Evolutionary conservation across 1,140 invertebrate species (phyloP).

Genomic region (Caligus rogercresseyi): DNA sequence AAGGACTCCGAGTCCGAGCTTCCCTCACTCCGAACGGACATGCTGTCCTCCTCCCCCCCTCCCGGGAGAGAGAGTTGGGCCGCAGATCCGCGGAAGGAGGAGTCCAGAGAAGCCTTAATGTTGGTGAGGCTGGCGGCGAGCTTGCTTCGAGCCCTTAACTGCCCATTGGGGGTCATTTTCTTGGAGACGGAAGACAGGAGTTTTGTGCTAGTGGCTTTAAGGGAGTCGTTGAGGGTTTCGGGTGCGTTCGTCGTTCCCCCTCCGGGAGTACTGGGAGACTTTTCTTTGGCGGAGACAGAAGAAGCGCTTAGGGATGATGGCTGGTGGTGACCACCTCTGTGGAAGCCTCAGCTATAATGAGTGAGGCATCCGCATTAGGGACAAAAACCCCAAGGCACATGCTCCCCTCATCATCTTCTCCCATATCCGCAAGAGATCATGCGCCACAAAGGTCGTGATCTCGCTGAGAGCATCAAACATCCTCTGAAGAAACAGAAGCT

Average conservation of each 20-base stretch:
- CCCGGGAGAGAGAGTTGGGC: background rate
- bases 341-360: no score
- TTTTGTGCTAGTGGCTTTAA: constrained; percentile 18
- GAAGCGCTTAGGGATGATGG: no score
- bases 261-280: no score
- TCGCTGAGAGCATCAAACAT: constrained; percentile 61
- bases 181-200: constrained; percentile 20
- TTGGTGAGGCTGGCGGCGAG: constrained; percentile 21
- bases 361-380: constrained; percentile 51
- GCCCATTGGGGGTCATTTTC: constrained; percentile 23
- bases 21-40: constrained; percentile 32
- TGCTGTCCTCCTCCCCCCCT: constrained; percentile 25
- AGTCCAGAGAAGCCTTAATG: constrained; percentile 23
- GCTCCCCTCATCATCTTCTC: constrained; percentile 27
- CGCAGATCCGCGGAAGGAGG: constrained; percentile 21
- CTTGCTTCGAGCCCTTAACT: constrained; percentile 21
- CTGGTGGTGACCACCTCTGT: no score
- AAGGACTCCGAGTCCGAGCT: constrained; percentile 34
- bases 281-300: no score
- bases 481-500: constrained; percentile 68
- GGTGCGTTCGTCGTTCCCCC: no score
- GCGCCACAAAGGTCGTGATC: constrained; percentile 52
- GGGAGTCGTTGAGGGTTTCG: background rate
- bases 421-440: constrained; percentile 53
- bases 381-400: constrained; percentile 26